Percentiles rank a stretch among this genome's conserved stretches.
Evolutionary conservation across 2,888 invertebrate species (phyloP).

Genomic region (Acrocera orbiculus): DNA sequence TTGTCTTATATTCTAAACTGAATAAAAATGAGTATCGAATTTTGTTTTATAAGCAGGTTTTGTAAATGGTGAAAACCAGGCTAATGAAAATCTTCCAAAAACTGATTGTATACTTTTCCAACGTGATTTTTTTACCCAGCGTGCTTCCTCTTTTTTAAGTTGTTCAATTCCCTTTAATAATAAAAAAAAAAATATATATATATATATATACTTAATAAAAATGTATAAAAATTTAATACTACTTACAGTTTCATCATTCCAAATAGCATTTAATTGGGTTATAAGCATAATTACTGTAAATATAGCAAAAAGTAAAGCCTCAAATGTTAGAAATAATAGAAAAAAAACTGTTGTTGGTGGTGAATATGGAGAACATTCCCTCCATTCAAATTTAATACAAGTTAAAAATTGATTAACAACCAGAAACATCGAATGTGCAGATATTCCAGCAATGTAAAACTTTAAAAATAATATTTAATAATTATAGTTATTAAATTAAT

Average conservation of each 20-base stretch:
- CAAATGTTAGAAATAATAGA: conserved; percentile 78
- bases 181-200: conserved; percentile 2
- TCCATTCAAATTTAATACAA: conserved; percentile 89
- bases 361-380: conserved; percentile 80
- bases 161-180: conserved; percentile 78
- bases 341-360: conserved; percentile 92
- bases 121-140: conserved; percentile 80
- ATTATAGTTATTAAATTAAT: conserved; percentile 1
- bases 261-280: conserved; percentile 91
- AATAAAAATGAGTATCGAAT: conserved; percentile 65
- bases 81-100: conserved; percentile 85
- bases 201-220: conserved; percentile 1
- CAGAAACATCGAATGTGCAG: conserved; percentile 80
- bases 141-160: conserved; percentile 85
- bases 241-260: conserved; percentile 91
- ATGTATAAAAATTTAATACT: not conserved
- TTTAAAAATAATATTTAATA: conserved; percentile 30
- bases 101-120: conserved; percentile 94
- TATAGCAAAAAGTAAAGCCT: conserved; percentile 89
- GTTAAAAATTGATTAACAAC: conserved; percentile 85
- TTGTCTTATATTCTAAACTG: conserved; percentile 39
- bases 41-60: conserved; percentile 63
- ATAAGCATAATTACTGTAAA: conserved; percentile 97
- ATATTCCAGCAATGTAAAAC: conserved; percentile 97
- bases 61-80: conserved; percentile 70